phyloP scores from a whole-genome alignment of 2,113 vertebrate species.

The Zeus faber region DNA sequence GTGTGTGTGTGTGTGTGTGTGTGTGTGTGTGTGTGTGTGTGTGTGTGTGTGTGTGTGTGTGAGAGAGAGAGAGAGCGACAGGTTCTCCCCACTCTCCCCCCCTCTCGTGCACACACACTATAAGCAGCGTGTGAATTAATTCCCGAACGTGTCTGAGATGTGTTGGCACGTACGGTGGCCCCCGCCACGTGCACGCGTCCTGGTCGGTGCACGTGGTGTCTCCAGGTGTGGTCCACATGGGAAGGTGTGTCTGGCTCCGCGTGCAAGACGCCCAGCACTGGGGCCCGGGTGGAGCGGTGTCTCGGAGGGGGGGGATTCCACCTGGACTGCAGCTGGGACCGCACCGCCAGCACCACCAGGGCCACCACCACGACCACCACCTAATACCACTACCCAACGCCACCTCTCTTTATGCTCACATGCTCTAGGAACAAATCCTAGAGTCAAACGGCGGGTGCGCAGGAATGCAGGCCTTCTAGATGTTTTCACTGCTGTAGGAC shows the following conservation, averaged over 20 bases:
- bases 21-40: conserved; percentile 5
- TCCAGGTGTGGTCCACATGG: neutral
- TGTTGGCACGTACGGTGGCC: neutral
- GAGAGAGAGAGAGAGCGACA: neutral
- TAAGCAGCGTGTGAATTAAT: conserved; percentile 3
- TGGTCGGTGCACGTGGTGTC: neutral
- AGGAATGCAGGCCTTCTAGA: conserved; percentile 43
- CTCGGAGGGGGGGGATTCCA: neutral
- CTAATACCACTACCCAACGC: conserved; percentile 15
- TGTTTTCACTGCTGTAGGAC: conserved; percentile 53
- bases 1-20: conserved; percentile 5
- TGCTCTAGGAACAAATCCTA: too few relatives aligned
- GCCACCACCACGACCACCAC: too few relatives aligned
- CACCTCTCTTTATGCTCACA: too few relatives aligned
- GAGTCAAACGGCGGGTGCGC: conserved; percentile 35
- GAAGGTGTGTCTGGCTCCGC: neutral
- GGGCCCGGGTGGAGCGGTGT: too few relatives aligned
- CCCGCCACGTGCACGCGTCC: neutral
- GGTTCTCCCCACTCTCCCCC: too few relatives aligned
- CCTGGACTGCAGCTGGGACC: conserved; percentile 22
- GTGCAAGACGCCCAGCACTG: neutral
- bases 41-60: conserved; percentile 1
- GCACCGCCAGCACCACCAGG: too few relatives aligned
- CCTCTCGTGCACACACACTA: neutral
- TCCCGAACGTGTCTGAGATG: neutral